phyloP scores from a whole-genome alignment of 2,888 invertebrate genomes.

The Helicoverpa assulta region DNA sequence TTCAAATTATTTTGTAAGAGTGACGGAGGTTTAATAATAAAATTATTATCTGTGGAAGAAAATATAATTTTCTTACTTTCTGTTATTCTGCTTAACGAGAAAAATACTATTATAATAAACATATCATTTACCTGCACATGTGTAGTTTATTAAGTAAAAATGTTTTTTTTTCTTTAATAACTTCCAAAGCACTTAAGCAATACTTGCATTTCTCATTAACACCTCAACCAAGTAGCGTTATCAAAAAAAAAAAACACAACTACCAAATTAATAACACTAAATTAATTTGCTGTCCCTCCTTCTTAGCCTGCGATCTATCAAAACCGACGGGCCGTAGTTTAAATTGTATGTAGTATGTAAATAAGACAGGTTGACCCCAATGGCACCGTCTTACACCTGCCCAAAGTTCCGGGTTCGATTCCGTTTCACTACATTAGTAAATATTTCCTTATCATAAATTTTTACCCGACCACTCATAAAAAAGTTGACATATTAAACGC shows the following conservation, averaged over 20 bases:
- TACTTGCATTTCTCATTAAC: conserved; percentile 3
- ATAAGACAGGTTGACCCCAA: conserved; percentile 49
- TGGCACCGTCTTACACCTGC: conserved; percentile 49
- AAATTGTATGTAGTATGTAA: conserved; percentile 62
- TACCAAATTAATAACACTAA: conserved; percentile 37
- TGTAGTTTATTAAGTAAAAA: too few species aligned
- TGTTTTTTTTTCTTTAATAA: too few species aligned
- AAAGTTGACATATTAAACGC: conserved; percentile 39
- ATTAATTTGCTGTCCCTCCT: conserved; percentile 53
- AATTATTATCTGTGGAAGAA: too few species aligned
- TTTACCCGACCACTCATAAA: conserved; percentile 30
- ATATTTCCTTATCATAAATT: conserved; percentile 21
- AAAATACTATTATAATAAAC: too few species aligned
- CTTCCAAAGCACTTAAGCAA: not conserved
- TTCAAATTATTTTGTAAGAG: not conserved
- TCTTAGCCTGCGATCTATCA: conserved; percentile 53
- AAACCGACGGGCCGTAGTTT: conserved; percentile 48
- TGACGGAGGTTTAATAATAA: too few species aligned
- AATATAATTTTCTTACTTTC: too few species aligned
- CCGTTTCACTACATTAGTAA: conserved; percentile 18
- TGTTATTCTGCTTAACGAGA: too few species aligned
- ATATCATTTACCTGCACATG: too few species aligned
- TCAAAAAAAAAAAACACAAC: conserved; percentile 40
- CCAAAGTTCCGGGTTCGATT: conserved; percentile 43
- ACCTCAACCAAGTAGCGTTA: conserved; percentile 30